Percentiles rank a stretch among this genome's conserved stretches.
Conservation (phyloP, 2,113 vertebrate genomes). For the Eurystomus gularis region DNA sequence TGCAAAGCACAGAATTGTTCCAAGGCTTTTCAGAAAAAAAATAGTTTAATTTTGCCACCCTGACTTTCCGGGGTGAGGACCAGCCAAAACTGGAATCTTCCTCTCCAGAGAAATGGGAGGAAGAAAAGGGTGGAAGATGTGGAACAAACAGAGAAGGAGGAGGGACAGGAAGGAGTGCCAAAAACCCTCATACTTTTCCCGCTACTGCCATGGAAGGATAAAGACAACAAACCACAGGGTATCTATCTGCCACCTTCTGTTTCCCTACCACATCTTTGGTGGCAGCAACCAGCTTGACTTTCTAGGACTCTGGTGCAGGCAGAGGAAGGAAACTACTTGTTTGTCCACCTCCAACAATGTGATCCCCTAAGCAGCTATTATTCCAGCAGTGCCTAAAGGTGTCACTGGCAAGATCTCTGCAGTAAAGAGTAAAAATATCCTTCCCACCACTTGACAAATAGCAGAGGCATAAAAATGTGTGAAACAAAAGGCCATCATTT, state of each 20-base stretch:
- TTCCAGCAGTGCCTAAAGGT: background rate
- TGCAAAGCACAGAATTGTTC: background rate
- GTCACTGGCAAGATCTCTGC: background rate
- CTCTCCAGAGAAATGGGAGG: background rate
- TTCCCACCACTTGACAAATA: background rate
- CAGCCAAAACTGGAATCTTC: background rate
- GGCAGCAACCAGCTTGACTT: background rate
- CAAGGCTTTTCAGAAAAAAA: background rate
- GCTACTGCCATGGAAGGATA: background rate
- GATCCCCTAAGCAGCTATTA: background rate
- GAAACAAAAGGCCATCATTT: background rate
- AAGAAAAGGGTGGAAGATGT: background rate
- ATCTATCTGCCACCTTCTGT: background rate
- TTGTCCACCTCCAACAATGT: background rate
- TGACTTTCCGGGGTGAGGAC: background rate
- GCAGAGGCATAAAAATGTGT: rapidly evolving
- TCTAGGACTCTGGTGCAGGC: background rate
- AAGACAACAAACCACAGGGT: background rate
- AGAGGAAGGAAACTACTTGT: background rate
- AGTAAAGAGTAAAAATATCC: background rate
- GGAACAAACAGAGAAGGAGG: background rate
- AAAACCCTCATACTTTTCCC: background rate
- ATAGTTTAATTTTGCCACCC: background rate
- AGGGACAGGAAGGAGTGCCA: background rate
- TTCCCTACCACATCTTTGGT: background rate